Evolutionary conservation across 2,888 invertebrate genomes (phyloP), one percentile per base, ranked within the genome.

Genomic region (Autographa pulchrina): DNA sequence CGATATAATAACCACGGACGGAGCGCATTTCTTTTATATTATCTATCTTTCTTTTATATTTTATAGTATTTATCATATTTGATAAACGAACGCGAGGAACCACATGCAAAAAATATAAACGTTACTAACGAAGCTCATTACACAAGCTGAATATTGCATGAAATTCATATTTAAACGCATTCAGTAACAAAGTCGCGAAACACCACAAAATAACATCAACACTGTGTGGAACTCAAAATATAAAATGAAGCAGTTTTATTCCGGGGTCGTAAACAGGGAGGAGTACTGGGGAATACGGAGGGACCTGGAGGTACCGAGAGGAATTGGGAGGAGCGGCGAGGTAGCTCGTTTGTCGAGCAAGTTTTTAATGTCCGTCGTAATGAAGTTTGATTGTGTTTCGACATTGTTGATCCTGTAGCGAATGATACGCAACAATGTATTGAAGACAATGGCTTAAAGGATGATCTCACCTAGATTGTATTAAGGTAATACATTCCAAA

Each of bases 311-410:
- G 56, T 25, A 25, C 56, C 0, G 56, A 13, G 56, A 25, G 56
- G 56, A 25, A 56, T 25, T 20, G 56, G 14, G 54, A 41, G 68
- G 62, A 54, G 35, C 69, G 13, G 56, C 32, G 58, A 20, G 68
- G 25, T 14, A 52, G 25, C 68, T 75, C 68, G 76, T 56, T 72
- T 65, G 72, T 68, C 68, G 54, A 63, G 62, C 73, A 75, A 82
- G 64, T 75, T 81, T 81, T 82, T 82, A 82, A 80, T 80, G 80
- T 75, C 13, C 16, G 68, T 74, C 63, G 66, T 82, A 75, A 82
- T 72, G 67, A 71, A 75, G 80, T 81, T 81, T 80, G 82, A 81
- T 82, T 82, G 80, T 70, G 82, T 67, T 72, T 31, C 54, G 54
- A 82, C 81, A 75, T 60, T 82, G 81, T 82, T 70, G 70, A 35